phyloP scores from a whole-genome alignment of 2,888 invertebrate species.

The Apotomis capreana region DNA sequence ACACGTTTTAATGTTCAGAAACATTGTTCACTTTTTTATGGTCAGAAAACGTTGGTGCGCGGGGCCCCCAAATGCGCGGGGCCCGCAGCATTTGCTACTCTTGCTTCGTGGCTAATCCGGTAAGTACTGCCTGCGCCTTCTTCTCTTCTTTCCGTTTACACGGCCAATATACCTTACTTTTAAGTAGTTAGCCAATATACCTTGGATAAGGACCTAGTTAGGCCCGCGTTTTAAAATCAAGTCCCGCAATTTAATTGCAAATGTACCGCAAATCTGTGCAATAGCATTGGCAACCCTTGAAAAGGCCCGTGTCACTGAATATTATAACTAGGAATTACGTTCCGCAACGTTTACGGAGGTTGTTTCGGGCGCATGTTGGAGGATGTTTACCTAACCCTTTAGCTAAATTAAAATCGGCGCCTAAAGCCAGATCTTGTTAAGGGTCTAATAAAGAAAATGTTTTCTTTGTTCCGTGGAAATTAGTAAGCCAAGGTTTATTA shows the following conservation, averaged over 20 bases:
- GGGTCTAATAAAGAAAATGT: constrained; percentile 7
- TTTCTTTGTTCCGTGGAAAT: constrained; percentile 8
- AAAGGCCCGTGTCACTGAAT: constrained; percentile 22
- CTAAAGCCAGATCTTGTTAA: constrained; percentile 8
- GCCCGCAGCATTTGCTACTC: too few species aligned
- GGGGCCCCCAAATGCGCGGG: too few species aligned
- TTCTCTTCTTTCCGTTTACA: too few species aligned
- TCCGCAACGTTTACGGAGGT: constrained; percentile 11
- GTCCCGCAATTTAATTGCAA: too few species aligned
- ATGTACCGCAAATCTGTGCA: too few species aligned
- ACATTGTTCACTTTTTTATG: too few species aligned
- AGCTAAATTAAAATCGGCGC: constrained; percentile 19
- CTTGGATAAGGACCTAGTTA: not conserved
- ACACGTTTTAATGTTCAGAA: too few species aligned
- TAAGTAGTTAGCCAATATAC: not conserved
- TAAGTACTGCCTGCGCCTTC: too few species aligned
- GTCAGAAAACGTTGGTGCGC: too few species aligned
- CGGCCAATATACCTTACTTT: too few species aligned
- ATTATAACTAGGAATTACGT: constrained; percentile 32
- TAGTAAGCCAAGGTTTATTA: not conserved
- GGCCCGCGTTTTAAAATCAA: not conserved
- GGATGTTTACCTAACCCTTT: constrained; percentile 24
- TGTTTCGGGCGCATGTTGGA: constrained; percentile 19
- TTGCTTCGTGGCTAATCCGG: too few species aligned
- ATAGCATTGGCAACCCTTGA: not conserved